Evolutionary conservation across 2,113 vertebrate species (phyloP), one percentile per base, ranked within the genome.

Genomic region (Melanostigma gelatinosum): DNA sequence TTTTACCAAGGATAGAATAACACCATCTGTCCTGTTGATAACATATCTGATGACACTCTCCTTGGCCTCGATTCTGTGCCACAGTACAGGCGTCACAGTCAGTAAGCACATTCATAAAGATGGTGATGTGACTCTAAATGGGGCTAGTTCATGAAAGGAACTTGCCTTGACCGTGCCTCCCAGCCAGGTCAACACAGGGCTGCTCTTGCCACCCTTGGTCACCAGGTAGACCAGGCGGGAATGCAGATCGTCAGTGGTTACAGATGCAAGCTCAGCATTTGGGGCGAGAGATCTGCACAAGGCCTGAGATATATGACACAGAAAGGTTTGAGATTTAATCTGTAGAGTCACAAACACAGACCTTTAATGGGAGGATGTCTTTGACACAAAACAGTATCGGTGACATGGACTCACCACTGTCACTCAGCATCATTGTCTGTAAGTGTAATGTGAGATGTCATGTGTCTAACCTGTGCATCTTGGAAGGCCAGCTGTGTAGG

Each of bases 381-480:
- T 20, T 62, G 46, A 48, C 42, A 63, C 29, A 65, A 55, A 55
- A 2, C 3, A 4, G 11, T 10, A 4, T 22, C 22, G 36, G 13
- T 79, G 24, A 27, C 13, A 40, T 22, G 6, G 9, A 20, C 11
- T 64, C 34, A 10, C 1, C n/a, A n/a, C 9, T 44, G 48, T 50
- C 50, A n/a, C 24, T 15, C 22, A 16, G 55, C 6, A 58, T 58
- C 58, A 61, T 6, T 8, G 58, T 22, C 11, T 27, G 0, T 62
- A 36, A 20, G n/a, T 48, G 64, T 40, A 50, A 77, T 36, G 20
- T 8, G 34, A 52, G 20, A 32, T 20, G 22, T 36, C 44, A 29
- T 22, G 20, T 4, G 4, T 71, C 67, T 88, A n/a, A 95, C 94
- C 93, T 94, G 93, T 44, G 94, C 93, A 8, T 94, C 86, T n/a